phyloP scores from a whole-genome alignment of 2,113 vertebrate genomes.

The Cephalopholis sonnerati region DNA sequence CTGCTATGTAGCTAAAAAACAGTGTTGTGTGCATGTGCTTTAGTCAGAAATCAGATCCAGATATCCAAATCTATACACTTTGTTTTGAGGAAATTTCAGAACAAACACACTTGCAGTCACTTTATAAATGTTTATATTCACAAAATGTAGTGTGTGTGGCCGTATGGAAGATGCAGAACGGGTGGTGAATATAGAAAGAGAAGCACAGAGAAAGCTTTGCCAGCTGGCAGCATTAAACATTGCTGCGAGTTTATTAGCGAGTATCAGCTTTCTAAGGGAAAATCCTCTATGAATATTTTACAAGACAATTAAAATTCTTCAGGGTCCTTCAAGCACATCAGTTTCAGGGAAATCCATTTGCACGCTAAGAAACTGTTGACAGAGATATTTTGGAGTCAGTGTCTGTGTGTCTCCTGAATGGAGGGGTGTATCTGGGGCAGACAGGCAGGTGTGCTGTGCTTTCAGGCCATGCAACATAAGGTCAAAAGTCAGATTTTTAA shows the following conservation, averaged over 20 bases:
- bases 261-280: slow-evolving; percentile 68
- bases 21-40: not conserved
- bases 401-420: slow-evolving; percentile 33
- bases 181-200: not conserved
- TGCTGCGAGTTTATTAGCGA: slow-evolving; percentile 47
- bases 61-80: not conserved
- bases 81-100: not conserved
- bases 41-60: not conserved
- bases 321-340: slow-evolving; percentile 42
- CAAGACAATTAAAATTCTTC: slow-evolving; percentile 71
- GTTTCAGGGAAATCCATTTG: slow-evolving; percentile 29
- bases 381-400: slow-evolving; percentile 39
- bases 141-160: not conserved
- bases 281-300: slow-evolving; percentile 66
- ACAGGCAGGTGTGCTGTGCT: slow-evolving; percentile 54
- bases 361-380: slow-evolving; percentile 42
- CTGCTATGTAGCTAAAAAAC: too few relatives aligned
- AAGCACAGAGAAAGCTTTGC: slow-evolving; percentile 7
- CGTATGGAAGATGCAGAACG: not conserved
- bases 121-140: not conserved
- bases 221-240: slow-evolving; percentile 57
- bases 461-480: slow-evolving; percentile 30
- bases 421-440: slow-evolving; percentile 34
- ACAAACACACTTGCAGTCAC: not conserved
- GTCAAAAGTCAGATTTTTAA: slow-evolving; percentile 37